phyloP scores from a whole-genome alignment of 2,888 invertebrate species.

The Sycophila texana region DNA sequence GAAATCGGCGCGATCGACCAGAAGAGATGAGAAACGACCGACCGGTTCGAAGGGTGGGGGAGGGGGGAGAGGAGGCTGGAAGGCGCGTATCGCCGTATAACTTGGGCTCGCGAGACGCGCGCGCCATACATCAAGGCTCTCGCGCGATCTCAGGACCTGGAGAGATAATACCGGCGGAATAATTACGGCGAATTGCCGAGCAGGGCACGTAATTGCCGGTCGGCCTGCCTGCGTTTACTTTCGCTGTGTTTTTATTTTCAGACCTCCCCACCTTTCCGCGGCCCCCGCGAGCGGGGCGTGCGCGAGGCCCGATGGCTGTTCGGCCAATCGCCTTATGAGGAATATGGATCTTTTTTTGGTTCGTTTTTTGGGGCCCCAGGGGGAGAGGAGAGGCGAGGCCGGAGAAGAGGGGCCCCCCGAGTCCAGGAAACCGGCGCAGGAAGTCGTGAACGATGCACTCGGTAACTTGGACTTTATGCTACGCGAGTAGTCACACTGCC shows the following conservation, averaged over 20 bases:
- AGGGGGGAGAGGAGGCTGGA: not conserved
- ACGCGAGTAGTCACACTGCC: slow-evolving; percentile 31
- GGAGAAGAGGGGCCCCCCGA: not conserved
- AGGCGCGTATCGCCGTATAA: not conserved
- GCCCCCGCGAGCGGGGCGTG: not conserved
- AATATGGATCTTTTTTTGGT: slow-evolving; percentile 38
- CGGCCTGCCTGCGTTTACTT: not conserved
- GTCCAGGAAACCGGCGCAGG: slow-evolving; percentile 40
- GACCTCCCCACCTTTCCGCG: not conserved
- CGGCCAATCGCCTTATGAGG: slow-evolving; percentile 48
- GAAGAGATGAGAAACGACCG: not conserved
- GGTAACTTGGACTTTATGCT: slow-evolving; percentile 7
- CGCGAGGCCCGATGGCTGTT: slow-evolving; percentile 42
- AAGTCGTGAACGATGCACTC: slow-evolving; percentile 23
- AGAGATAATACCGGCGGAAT: slow-evolving; percentile 65
- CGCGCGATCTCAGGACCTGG: slow-evolving; percentile 21
- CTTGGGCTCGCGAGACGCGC: too few relatives aligned
- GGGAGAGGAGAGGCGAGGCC: not conserved
- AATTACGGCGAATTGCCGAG: slow-evolving; percentile 68
- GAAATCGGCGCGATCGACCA: slow-evolving; percentile 2
- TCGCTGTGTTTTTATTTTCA: slow-evolving; percentile 50
- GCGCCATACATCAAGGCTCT: slow-evolving; percentile 45
- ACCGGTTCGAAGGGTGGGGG: not conserved
- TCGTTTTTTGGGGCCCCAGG: slow-evolving; percentile 22
- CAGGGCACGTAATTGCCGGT: slow-evolving; percentile 45